Evolutionary conservation across 92 coral and sea anemone species (phyloP), one percentile per base, ranked within the genome.

Genomic region (Epizoanthus fatuus): DNA sequence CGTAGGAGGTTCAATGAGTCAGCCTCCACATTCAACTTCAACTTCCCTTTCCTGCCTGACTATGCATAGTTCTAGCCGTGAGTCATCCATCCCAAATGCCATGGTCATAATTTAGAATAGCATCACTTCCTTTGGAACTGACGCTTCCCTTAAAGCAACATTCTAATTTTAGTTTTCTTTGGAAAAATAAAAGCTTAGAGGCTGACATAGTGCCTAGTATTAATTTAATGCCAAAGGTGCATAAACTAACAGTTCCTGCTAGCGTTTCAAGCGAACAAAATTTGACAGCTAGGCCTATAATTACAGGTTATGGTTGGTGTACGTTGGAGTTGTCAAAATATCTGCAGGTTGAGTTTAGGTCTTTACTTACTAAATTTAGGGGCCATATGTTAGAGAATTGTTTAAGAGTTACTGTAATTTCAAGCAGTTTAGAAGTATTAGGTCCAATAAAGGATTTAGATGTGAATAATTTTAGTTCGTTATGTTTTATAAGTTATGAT

Each of bases 221-320:
- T 3, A 63, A 63, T 22, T 63, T 63, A 22, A 63, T 63, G 68
- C 68, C 68, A 19, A 62, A 62, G 67, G 40, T 62, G 0, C 68
- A 63, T 7, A 63, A 63, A 1, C 22, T 63, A 22, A 22, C 35
- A 2, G 1, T 3, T 7, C 13, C 68, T 22, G 68, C 68, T 16
- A 63, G 37, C 10, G 12, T 6, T 9, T 17, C 7, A 10, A 22
- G 37, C 2, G 67, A 62, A 7, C 4, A 17, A 2, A 62, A 0
- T 22, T 63, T 63, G 19, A 63, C 68, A 63, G 68, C 68, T 1
- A 22, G 68, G 9, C 68, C 68, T 63, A 63, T 63, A 19, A 63
- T 63, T 6, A 63, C 68, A 20, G 68, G 68, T 5, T 63, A 63
- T 8, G 39, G 68, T 22, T 63, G 39, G 68, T 63, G 68, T 0